Conservation (phyloP, 2,113 vertebrate genomes). For the Oncorhynchus nerka region DNA sequence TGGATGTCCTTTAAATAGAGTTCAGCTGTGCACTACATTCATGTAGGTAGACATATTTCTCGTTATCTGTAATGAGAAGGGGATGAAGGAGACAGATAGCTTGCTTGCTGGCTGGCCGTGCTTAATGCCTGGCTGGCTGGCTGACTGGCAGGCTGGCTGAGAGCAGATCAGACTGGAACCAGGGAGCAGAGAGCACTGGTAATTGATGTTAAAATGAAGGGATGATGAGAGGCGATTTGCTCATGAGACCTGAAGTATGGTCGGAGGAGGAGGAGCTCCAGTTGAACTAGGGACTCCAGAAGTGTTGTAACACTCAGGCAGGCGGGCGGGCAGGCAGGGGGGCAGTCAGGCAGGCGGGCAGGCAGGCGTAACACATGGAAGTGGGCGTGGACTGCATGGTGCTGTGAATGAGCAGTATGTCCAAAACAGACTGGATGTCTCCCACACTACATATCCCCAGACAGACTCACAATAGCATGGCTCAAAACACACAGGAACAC, state of each 20-base stretch:
- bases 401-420: constrained; percentile 68
- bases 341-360: no score
- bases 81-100: constrained; percentile 1
- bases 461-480: no score
- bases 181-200: constrained; percentile 32
- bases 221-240: constrained; percentile 29
- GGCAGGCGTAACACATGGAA: constrained; percentile 38
- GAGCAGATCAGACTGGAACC: constrained; percentile 21
- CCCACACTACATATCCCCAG: no score
- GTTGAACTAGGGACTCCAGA: constrained; percentile 3
- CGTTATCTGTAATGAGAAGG: constrained; percentile 23
- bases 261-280: constrained; percentile 13
- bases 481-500: neutral
- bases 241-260: constrained; percentile 55
- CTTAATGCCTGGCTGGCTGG: no score
- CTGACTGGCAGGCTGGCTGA: constrained; percentile 1
- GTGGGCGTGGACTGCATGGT: constrained; percentile 45
- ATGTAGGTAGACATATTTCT: constrained; percentile 31
- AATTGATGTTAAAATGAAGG: constrained; percentile 47
- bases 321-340: no score
- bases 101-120: no score
- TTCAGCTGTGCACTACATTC: constrained; percentile 20
- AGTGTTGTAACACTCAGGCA: constrained; percentile 17
- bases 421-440: constrained; percentile 67
- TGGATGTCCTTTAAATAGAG: constrained; percentile 23